Conservation (phyloP, 2,797 vertebrate genomes). For the Acrocephalus scirpaceus region DNA sequence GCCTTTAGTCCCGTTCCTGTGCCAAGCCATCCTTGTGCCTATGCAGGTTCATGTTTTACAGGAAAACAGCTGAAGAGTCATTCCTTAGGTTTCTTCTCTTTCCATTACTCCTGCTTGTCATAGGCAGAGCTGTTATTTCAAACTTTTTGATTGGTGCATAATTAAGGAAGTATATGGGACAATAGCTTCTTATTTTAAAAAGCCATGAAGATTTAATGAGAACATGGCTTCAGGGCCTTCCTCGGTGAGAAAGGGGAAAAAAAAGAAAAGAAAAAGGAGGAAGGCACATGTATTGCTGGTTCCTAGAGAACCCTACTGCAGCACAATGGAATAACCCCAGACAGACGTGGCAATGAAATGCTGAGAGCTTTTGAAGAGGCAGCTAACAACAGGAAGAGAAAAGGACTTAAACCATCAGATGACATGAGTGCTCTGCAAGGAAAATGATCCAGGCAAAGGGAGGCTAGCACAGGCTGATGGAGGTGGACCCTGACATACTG, state of each 20-base stretch:
- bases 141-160: conserved; percentile 53
- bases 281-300: neutral
- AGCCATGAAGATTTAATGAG: conserved; percentile 70
- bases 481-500: fast-evolving
- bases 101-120: neutral
- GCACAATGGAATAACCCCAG: conserved; percentile 48
- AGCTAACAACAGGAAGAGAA: conserved; percentile 2
- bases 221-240: conserved; percentile 65
- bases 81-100: neutral
- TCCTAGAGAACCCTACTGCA: conserved; percentile 35
- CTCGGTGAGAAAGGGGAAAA: neutral
- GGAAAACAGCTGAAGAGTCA: neutral
- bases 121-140: neutral
- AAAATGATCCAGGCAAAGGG: neutral
- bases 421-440: conserved; percentile 54
- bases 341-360: conserved; percentile 36
- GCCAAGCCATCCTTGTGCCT: neutral
- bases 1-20: neutral
- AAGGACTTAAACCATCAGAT: conserved; percentile 7
- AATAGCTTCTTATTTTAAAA: conserved; percentile 57
- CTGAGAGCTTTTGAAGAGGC: conserved; percentile 51
- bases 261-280: neutral
- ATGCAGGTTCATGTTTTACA: neutral
- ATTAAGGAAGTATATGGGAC: conserved; percentile 70
- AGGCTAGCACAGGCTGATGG: neutral